Percentiles rank a stretch among this genome's conserved stretches.
Evolutionary conservation across 2,888 invertebrate species (phyloP).

Genomic region (Drosophila peninsularis): DNA sequence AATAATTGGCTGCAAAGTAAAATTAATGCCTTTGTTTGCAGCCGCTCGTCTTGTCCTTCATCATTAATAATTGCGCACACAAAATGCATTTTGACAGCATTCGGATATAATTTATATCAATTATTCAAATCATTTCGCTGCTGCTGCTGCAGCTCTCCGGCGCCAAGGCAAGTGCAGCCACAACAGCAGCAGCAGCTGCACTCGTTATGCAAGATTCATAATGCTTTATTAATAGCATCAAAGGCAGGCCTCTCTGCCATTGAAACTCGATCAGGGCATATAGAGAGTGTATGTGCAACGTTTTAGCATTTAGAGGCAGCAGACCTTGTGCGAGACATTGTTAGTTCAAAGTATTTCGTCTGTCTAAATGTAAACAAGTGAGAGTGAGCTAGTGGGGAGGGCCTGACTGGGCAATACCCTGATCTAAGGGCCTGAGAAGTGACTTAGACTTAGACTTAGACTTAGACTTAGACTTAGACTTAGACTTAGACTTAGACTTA

Average conservation of each 20-base stretch:
- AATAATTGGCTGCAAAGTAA: conserved; percentile 54
- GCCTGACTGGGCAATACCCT: background rate
- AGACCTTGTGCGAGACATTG: background rate
- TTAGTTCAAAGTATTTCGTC: background rate
- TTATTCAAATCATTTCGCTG: conserved; percentile 65
- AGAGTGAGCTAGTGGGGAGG: background rate
- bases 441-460: no score
- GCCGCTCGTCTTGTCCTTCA: conserved; percentile 27
- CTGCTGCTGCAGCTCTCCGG: background rate
- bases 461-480: no score
- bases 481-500: no score
- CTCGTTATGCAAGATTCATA: conserved; percentile 26
- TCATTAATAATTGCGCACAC: conserved; percentile 67
- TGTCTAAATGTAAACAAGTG: background rate
- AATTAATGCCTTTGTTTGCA: conserved; percentile 40
- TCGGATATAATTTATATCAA: conserved; percentile 75
- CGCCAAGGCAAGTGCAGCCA: conserved; percentile 4
- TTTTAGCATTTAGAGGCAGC: background rate
- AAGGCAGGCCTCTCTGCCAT: conserved; percentile 6
- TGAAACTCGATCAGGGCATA: background rate
- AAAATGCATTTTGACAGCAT: conserved; percentile 75
- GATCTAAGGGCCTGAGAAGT: no score
- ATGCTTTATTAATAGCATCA: conserved; percentile 39
- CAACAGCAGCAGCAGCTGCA: background rate
- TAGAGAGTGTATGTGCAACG: background rate